These are phyloP conservation scores for Anomalospiza imberbis DNA, from an alignment of 2,797 vertebrate species.

Conservation along the genomic window DNA sequence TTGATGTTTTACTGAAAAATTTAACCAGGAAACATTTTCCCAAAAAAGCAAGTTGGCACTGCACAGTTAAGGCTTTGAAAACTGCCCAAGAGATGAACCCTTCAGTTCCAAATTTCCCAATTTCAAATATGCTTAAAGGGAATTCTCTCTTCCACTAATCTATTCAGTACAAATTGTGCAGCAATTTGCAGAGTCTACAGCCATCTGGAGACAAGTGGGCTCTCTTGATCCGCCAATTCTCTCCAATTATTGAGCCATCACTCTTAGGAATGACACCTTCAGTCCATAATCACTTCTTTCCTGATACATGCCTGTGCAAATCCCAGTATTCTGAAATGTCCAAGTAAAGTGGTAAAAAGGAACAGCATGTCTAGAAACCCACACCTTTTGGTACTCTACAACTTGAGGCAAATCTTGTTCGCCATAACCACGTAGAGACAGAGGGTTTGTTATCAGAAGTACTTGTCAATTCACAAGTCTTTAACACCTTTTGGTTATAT, in stretches of 20 bases:
- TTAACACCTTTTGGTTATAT: background rate
- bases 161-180: background rate
- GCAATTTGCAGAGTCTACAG: background rate
- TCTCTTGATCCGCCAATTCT: background rate
- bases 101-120: background rate
- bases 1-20: background rate
- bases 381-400: background rate
- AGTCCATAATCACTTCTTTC: background rate
- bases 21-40: background rate
- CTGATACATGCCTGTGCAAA: background rate
- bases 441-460: background rate
- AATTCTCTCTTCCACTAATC: background rate
- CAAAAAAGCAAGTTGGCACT: background rate
- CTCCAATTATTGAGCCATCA: conserved; percentile 1
- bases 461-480: background rate
- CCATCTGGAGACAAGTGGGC: background rate
- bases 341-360: background rate
- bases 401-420: background rate
- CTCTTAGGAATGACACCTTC: background rate
- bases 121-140: background rate
- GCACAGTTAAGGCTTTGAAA: background rate
- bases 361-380: background rate
- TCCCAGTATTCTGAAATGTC: background rate
- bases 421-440: background rate
- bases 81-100: background rate